Base-by-base conservation (phyloP, 2,888 invertebrate genomes). In the Apamea sordens region DNA sequence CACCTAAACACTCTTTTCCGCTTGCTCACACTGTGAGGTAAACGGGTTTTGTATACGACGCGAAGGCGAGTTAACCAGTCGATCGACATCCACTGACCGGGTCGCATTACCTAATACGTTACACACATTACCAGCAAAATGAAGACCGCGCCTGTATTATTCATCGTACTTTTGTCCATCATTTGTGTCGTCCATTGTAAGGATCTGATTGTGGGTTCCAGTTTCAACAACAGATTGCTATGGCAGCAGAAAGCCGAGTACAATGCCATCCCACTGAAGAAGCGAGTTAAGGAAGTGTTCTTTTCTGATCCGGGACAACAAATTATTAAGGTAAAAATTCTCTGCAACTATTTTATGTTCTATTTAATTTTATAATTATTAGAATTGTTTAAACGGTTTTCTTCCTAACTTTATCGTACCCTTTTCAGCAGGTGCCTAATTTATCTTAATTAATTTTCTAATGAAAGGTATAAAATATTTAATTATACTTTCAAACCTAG, bases 231-330 rank as follows among this genome's bases (percentile, higher is more conserved):
- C 84, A 92, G 96, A 85, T 90, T 96, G 77, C 59, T 95, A 32
- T 94, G 93, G 92, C 96, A 96, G 84, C 90, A 96, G 84, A 96
- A 96, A 86, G 95, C 95, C 2, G 96, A 96, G 77, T 96, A 96
- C 89, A 95, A 93, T 88, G 90, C 95, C 8, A 95, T 96, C 81
- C 97, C 96, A 6, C 89, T 96, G 10, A 96, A 96, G 90, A 97
- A 97, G 86, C 93, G 96, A 84, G 96, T 96, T 76, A 97, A 97
- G 87, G 96, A 97, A 89, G 94, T 94, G 32, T 97, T 97, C 90
- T 97, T 83, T 83, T 94, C 95, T 2, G 96, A 97, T 84, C 94
- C 96, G 2, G 96, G 95, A 68, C 96, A 97, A 77, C 96, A 96
- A 91, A 93, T 94, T 78, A 96, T 97, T 76, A 97, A 96, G 96